A percentile compares a stretch with the other conserved stretches of the same genome.
phyloP scores from a whole-genome alignment of 2,888 invertebrate genomes.

The Philopedon plagiatum region DNA sequence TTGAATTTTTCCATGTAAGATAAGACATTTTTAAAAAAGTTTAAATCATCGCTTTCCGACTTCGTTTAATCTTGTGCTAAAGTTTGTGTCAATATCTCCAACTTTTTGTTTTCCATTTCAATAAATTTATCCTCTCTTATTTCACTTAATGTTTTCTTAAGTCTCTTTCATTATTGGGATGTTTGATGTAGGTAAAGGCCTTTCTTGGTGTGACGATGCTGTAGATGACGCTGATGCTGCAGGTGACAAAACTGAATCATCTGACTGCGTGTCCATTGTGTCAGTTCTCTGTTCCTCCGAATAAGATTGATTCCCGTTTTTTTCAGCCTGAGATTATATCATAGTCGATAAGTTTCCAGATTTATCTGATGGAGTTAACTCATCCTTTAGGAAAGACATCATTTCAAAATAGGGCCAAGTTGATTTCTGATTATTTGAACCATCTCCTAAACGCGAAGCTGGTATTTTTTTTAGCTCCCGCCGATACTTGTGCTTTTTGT shows the following conservation, averaged over 20 bases:
- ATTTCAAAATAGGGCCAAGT: constrained; percentile 25
- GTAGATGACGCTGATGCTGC: constrained; percentile 15
- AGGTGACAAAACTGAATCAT: constrained; percentile 15
- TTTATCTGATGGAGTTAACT: constrained; percentile 34
- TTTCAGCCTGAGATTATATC: constrained; percentile 76
- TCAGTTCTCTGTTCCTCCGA: too few species aligned
- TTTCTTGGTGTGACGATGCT: constrained; percentile 9
- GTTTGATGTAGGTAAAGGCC: not conserved
- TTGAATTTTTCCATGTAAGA: constrained; percentile 42
- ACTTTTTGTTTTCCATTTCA: constrained; percentile 42
- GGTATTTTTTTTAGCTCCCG: not conserved
- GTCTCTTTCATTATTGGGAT: not conserved
- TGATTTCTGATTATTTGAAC: constrained; percentile 8
- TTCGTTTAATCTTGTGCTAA: not conserved
- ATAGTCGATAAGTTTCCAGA: constrained; percentile 80
- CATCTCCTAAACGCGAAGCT: constrained; percentile 43
- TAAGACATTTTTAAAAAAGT: constrained; percentile 43
- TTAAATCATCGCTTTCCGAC: constrained; percentile 36
- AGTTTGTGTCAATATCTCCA: constrained; percentile 22
- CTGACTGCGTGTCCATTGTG: constrained; percentile 30
- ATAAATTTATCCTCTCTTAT: constrained; percentile 33
- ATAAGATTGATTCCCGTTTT: constrained; percentile 64
- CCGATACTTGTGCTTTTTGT: constrained; percentile 14
- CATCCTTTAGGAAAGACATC: constrained; percentile 31
- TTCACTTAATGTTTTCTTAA: constrained; percentile 27